Conservation (phyloP, 2,113 vertebrate genomes). For the Rhinogobius similis region DNA sequence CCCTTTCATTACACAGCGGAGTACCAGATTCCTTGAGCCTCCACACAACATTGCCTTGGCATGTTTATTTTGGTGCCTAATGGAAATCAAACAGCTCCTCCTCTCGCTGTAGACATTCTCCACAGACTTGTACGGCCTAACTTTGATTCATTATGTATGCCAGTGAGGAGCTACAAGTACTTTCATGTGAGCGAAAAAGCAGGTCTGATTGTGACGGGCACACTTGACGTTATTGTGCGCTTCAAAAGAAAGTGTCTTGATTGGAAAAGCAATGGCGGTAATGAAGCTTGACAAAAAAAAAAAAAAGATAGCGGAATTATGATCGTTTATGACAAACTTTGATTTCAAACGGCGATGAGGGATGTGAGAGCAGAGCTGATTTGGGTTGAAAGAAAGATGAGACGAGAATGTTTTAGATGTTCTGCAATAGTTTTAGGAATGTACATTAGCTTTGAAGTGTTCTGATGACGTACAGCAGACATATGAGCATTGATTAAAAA, state of each 20-base stretch:
- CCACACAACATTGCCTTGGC: slow-evolving; percentile 28
- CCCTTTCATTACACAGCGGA: background rate
- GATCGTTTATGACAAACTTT: background rate
- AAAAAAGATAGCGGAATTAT: slow-evolving; percentile 6
- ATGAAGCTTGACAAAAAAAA: slow-evolving; percentile 31
- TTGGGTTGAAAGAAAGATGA: background rate
- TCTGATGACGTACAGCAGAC: too few species aligned
- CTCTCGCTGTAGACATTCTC: slow-evolving; percentile 45
- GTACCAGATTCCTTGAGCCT: slow-evolving; percentile 6
- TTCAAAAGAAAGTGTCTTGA: slow-evolving; percentile 42
- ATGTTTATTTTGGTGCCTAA: slow-evolving; percentile 53
- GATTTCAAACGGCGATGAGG: background rate
- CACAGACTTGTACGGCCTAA: slow-evolving; percentile 27
- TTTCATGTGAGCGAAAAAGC: slow-evolving; percentile 51
- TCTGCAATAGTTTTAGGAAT: background rate
- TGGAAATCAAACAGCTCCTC: slow-evolving; percentile 46
- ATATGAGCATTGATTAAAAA: too few species aligned
- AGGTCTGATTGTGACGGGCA: slow-evolving; percentile 48
- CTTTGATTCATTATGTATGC: slow-evolving; percentile 67
- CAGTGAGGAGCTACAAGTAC: slow-evolving; percentile 48
- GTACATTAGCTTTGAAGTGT: background rate
- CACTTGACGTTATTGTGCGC: slow-evolving; percentile 30
- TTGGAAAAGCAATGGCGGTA: slow-evolving; percentile 21
- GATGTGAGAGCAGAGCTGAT: background rate
- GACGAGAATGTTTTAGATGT: background rate